Base-by-base conservation (phyloP, 64 coral and sea anemone species). In the Stichodactyla mertensii region DNA sequence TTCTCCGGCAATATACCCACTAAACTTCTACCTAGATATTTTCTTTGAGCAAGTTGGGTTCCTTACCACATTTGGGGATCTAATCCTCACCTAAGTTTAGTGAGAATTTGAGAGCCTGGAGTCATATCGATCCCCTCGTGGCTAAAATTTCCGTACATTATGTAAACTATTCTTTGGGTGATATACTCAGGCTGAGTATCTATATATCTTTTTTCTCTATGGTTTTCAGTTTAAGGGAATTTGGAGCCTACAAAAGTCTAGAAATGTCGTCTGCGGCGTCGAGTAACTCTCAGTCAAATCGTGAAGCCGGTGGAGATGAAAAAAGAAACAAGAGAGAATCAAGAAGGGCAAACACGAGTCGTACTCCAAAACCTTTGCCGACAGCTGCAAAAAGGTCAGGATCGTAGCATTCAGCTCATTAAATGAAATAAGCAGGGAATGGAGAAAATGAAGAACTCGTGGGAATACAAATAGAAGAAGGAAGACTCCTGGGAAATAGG, bases 341-440 rank as follows among this genome's bases (percentile, higher is more conserved):
- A 6, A 81, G 78, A 81, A 81, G 78, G 51, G 13, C 78, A 81
- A 81, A 81, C 53, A 53, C 78, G 53, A 53, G 51, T 81, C 78
- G 78, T 81, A 20, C 22, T 53, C 52, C 78, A 19, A 81, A 81
- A 81, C 36, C 78, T 81, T 15, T 81, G 15, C 20, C 78, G 51
- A 52, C 78, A 81, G 78, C 78, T 81, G 78, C 78, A 81, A 81
- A 81, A 81, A 81, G 78, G 78, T 81, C 78, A 81, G 78, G 53
- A 81, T 81, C 16, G n/a, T 55, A 81, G 26, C 18, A 53, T 53
- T 81, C 78, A 28, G 51, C 36, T 28, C 78, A 53, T 7, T 54
- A 54, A 53, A 81, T 53, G 78, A 81, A 81, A 81, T 81, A 20
- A 15, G n/a, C 18, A 55, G 51, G 78, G 51, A 16, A 7, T 54